Percentiles rank a stretch among this genome's conserved stretches.
Evolutionary conservation across 2,797 vertebrate species (phyloP).

Genomic region (Urocyon cinereoargenteus): DNA sequence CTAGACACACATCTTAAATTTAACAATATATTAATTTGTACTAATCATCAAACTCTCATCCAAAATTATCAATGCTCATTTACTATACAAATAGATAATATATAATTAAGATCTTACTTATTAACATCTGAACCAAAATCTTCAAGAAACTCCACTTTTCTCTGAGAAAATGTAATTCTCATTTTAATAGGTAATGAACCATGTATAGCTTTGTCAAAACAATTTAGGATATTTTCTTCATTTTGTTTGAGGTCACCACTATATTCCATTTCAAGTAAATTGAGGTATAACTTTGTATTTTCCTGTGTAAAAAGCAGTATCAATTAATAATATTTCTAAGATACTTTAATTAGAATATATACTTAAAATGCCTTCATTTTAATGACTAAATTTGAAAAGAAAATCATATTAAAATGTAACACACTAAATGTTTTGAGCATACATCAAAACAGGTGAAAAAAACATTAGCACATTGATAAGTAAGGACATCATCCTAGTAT

Average conservation of each 20-base stretch:
- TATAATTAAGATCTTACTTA: conserved; percentile 89
- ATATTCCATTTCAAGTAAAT: conserved; percentile 97
- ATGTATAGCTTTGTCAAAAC: conserved; percentile 95
- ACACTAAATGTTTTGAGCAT: conserved; percentile 20
- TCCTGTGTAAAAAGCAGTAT: conserved; percentile 88
- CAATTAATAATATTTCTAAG: conserved; percentile 57
- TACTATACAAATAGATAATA: conserved; percentile 59
- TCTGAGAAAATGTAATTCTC: conserved; percentile 95
- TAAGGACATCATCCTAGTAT: not conserved
- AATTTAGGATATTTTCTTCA: conserved; percentile 94
- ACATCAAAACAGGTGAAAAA: not conserved
- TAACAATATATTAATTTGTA: conserved; percentile 21
- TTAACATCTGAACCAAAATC: conserved; percentile 98
- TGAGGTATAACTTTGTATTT: conserved; percentile 96
- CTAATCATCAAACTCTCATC: conserved; percentile 48
- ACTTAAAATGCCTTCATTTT: conserved; percentile 57
- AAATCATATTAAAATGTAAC: conserved; percentile 32
- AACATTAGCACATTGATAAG: not conserved
- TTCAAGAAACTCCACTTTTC: conserved; percentile 99
- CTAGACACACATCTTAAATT: conserved; percentile 18
- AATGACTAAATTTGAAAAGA: conserved; percentile 2
- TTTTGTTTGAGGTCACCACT: conserved; percentile 95
- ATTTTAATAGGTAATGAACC: conserved; percentile 94
- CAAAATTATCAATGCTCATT: conserved; percentile 54
- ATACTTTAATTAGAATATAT: conserved; percentile 45